Conservation (phyloP, 1,140 invertebrate species). For the Varroa destructor region DNA sequence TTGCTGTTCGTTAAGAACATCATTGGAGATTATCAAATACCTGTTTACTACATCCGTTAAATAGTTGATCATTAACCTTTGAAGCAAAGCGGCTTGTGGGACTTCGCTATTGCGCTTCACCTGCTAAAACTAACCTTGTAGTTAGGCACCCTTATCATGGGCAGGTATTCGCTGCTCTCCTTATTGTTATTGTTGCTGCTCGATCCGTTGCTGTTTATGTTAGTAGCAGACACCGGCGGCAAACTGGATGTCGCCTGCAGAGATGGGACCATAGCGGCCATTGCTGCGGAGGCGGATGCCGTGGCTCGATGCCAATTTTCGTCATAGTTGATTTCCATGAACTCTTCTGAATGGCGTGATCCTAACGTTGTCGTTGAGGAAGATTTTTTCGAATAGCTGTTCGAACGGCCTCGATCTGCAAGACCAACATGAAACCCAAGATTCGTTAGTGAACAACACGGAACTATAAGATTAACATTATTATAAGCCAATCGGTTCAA, state of each 20-base stretch:
- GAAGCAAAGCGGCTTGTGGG: too few species aligned
- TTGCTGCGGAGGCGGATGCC: background rate
- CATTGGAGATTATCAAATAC: too few species aligned
- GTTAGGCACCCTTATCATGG: slow-evolving; percentile 9
- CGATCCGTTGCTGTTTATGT: background rate
- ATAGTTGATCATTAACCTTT: too few species aligned
- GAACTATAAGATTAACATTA: slow-evolving; percentile 37
- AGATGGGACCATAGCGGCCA: background rate
- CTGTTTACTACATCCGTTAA: too few species aligned
- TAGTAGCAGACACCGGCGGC: background rate
- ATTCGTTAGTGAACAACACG: slow-evolving; percentile 35
- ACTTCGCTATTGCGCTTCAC: background rate
- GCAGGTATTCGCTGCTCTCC: slow-evolving; percentile 10
- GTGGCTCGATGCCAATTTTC: slow-evolving; percentile 30
- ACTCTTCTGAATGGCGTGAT: slow-evolving; percentile 33
- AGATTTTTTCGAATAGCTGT: slow-evolving; percentile 42
- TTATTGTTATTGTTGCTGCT: slow-evolving; percentile 23
- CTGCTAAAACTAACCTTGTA: slow-evolving; percentile 12
- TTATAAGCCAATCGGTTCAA: too few species aligned
- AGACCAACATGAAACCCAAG: slow-evolving; percentile 29
- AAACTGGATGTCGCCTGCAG: background rate
- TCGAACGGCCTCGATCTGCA: slow-evolving; percentile 28
- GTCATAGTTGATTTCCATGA: slow-evolving; percentile 37
- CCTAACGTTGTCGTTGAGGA: slow-evolving; percentile 47
- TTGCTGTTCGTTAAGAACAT: too few species aligned